phyloP scores from a whole-genome alignment of 1,140 invertebrate species.

The Coboldia fuscipes region DNA sequence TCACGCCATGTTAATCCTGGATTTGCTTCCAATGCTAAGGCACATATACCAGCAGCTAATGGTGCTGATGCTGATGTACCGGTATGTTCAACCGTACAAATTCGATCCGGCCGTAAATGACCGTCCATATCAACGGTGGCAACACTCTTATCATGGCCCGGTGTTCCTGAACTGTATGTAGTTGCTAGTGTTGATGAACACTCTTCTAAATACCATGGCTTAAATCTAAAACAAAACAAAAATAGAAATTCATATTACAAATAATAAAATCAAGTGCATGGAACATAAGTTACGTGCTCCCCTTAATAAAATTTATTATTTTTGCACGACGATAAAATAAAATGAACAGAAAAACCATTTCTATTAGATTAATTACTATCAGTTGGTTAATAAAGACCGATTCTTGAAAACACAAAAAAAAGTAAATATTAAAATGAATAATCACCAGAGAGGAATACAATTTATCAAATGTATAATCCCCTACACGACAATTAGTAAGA shows the following conservation, averaged over 20 bases:
- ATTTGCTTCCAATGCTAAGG: slow-evolving; percentile 85
- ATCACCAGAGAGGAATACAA: too few relatives aligned
- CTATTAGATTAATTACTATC: not conserved
- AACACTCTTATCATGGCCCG: slow-evolving; percentile 82
- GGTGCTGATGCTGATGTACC: slow-evolving; percentile 91
- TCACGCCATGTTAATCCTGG: slow-evolving; percentile 87
- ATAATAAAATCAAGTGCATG: not conserved
- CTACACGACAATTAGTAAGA: too few relatives aligned
- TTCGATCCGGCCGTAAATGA: slow-evolving; percentile 55
- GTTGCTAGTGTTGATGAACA: slow-evolving; percentile 91
- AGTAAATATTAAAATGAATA: too few relatives aligned
- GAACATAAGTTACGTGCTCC: not conserved
- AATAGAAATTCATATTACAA: not conserved
- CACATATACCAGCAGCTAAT: slow-evolving; percentile 85
- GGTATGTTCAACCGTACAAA: slow-evolving; percentile 74
- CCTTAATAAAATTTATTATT: not conserved
- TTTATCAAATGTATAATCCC: too few relatives aligned
- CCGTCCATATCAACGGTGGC: slow-evolving; percentile 92
- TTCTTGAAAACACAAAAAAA: too few relatives aligned
- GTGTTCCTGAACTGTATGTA: slow-evolving; percentile 89
- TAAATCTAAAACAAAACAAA: slow-evolving; percentile 34
- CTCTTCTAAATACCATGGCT: slow-evolving; percentile 96
- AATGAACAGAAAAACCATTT: not conserved
- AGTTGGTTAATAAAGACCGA: too few relatives aligned
- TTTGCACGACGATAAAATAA: not conserved